A percentile compares a stretch with the other conserved stretches of the same genome.
Conservation (phyloP, 1,140 invertebrate species). For the Gryllus bimaculatus region DNA sequence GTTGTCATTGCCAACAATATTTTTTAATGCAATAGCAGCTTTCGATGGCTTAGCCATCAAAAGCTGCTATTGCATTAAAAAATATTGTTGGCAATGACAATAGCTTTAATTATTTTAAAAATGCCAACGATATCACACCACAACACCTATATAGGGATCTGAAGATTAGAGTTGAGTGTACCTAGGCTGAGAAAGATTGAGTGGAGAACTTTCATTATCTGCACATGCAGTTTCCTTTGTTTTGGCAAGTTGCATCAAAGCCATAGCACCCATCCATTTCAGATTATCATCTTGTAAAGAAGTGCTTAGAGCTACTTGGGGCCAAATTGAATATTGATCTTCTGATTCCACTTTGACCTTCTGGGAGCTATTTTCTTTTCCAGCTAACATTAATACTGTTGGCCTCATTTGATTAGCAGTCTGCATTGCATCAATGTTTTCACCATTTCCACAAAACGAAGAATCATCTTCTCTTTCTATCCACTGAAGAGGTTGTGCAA, state of each 20-base stretch:
- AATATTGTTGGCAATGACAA: no score
- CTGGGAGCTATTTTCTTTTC: constrained; percentile 19
- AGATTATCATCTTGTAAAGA: constrained; percentile 39
- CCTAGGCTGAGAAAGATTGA: constrained; percentile 26
- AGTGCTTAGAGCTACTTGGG: constrained; percentile 22
- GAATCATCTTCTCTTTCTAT: constrained; percentile 18
- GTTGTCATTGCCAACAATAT: no score
- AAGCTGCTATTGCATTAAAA: no score
- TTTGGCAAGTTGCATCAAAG: constrained; percentile 52
- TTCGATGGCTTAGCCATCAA: no score
- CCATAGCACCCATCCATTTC: constrained; percentile 52
- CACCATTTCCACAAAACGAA: not conserved
- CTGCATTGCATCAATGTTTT: constrained; percentile 17
- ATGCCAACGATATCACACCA: no score
- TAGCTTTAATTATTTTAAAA: no score
- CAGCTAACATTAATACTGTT: constrained; percentile 44
- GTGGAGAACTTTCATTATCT: constrained; percentile 24
- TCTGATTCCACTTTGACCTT: not conserved
- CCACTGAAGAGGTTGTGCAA: constrained; percentile 37
- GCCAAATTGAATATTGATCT: constrained; percentile 29
- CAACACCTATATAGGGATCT: no score
- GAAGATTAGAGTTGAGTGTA: constrained; percentile 24
- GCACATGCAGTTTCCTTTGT: constrained; percentile 31
- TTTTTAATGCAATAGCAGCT: no score
- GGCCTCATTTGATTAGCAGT: constrained; percentile 43